phyloP scores from a whole-genome alignment of 2,888 invertebrate species.

The Dioctria rufipes region DNA sequence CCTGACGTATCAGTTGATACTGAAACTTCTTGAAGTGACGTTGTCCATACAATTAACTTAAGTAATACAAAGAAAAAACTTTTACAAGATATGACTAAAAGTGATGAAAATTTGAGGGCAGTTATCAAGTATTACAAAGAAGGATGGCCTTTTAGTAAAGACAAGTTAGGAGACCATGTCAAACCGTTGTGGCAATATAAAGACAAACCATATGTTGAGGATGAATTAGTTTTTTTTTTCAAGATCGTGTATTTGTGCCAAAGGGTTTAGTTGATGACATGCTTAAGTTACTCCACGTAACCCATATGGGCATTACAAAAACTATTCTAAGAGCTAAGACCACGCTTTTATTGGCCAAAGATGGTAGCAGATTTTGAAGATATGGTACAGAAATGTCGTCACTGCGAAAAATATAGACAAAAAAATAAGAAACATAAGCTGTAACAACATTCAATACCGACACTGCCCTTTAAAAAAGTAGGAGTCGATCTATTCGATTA shows the following conservation, averaged over 20 bases:
- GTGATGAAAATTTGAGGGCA: not conserved
- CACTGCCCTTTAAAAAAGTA: no score
- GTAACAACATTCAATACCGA: no score
- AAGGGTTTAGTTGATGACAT: not conserved
- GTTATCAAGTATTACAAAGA: not conserved
- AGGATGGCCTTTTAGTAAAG: conserved; percentile 1
- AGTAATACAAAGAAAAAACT: conserved; percentile 17
- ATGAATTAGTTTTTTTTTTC: conserved; percentile 1
- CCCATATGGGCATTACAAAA: no score
- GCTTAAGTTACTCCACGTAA: conserved; percentile 7
- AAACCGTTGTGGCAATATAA: conserved; percentile 10
- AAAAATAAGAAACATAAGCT: no score
- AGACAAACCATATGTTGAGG: not conserved
- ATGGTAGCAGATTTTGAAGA: no score
- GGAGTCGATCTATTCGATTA: no score
- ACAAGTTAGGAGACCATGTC: not conserved
- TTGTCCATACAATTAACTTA: not conserved
- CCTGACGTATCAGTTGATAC: not conserved
- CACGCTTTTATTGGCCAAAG: no score
- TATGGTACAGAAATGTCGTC: no score
- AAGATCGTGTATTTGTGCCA: conserved; percentile 13
- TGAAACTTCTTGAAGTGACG: conserved; percentile 51
- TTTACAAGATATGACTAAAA: conserved; percentile 43
- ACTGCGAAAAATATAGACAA: no score
- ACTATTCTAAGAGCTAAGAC: no score